A percentile compares a stretch with the other conserved stretches of the same genome.
Conservation (phyloP, 1,140 invertebrate genomes). For the Lucilia cuprina region DNA sequence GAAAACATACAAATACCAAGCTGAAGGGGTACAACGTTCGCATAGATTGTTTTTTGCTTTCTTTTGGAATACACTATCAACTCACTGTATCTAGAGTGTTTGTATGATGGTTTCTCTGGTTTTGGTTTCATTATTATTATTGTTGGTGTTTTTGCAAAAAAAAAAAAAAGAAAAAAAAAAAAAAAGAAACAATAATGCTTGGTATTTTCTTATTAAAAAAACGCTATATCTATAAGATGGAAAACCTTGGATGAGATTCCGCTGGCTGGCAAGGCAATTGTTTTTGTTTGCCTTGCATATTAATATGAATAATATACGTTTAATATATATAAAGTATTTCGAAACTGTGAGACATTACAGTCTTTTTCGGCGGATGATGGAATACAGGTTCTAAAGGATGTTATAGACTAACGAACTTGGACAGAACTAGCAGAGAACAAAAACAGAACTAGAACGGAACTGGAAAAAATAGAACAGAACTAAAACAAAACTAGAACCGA, state of each 20-base stretch:
- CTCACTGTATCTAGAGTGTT: neutral
- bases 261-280: neutral
- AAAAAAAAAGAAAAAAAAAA: neutral
- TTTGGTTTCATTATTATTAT: neutral
- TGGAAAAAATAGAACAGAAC: too few species aligned
- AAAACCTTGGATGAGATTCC: slow-evolving; percentile 7
- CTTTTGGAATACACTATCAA: neutral
- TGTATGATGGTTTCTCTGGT: neutral
- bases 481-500: too few species aligned
- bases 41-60: neutral
- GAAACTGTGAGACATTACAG: neutral
- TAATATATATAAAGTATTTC: neutral
- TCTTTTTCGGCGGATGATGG: too few species aligned
- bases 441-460: too few species aligned
- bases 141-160: neutral
- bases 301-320: slow-evolving; percentile 4
- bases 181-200: neutral
- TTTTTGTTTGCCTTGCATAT: slow-evolving; percentile 11
- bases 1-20: neutral
- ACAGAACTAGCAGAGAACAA: too few species aligned
- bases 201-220: slow-evolving; percentile 13
- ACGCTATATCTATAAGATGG: too few species aligned
- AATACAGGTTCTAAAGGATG: too few species aligned
- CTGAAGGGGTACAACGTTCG: neutral
- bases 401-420: too few species aligned